phyloP scores from a whole-genome alignment of 35 echinoderm and acorn worm species.

The Ophioderma brevispina region DNA sequence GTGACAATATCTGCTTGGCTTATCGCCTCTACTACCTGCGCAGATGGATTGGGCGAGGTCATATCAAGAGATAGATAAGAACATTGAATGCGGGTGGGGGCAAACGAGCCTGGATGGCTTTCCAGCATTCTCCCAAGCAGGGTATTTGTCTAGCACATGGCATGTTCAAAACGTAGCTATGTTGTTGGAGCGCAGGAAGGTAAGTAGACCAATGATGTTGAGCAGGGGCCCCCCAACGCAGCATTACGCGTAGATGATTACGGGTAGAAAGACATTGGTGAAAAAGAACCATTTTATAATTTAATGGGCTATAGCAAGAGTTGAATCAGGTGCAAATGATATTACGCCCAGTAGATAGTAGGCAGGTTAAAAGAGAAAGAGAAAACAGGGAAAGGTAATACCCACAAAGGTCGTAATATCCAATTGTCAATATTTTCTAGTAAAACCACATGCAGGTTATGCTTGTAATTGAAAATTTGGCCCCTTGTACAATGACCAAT shows the following conservation, averaged over 20 bases:
- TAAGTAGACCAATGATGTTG: slow-evolving; percentile 12
- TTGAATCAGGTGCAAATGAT: too few species aligned
- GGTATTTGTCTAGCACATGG: not conserved
- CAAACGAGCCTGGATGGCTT: not conserved
- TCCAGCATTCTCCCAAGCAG: slow-evolving; percentile 3
- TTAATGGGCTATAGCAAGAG: too few species aligned
- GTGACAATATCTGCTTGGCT: not conserved
- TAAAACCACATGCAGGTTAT: too few species aligned
- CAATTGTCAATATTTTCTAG: too few species aligned
- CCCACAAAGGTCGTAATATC: not conserved
- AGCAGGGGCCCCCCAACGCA: slow-evolving; percentile 29
- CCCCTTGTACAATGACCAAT: too few species aligned
- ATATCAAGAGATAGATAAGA: not conserved
- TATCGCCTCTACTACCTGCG: not conserved
- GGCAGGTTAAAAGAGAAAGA: not conserved
- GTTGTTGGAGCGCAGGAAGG: not conserved
- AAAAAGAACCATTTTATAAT: too few species aligned
- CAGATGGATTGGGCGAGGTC: not conserved
- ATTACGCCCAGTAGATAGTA: too few species aligned
- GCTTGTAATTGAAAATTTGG: too few species aligned
- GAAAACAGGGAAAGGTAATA: not conserved
- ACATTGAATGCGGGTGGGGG: not conserved
- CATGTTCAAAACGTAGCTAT: not conserved
- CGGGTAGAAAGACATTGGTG: too few species aligned
- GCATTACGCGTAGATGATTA: slow-evolving; percentile 7